Conservation (phyloP, 2,113 vertebrate genomes). For the Geococcyx californianus region DNA sequence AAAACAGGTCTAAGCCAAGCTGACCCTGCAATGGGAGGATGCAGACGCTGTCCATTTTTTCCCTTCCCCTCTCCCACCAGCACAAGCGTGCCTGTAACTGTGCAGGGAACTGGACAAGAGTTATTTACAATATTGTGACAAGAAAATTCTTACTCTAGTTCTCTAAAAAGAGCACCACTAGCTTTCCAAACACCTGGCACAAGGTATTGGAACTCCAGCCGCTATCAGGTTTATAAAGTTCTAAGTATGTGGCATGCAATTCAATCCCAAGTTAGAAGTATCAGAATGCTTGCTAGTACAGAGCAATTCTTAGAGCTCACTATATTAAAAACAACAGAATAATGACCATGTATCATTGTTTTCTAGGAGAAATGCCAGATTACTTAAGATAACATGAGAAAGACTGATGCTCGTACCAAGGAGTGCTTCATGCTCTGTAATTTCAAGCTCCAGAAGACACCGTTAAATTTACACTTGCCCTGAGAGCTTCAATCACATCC, state of each 20-base stretch:
- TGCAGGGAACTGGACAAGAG: background rate
- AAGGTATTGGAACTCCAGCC: background rate
- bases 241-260: background rate
- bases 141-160: background rate
- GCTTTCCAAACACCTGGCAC: background rate
- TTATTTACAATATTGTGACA: background rate
- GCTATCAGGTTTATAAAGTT: background rate
- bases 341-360: background rate
- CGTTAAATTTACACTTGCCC: background rate
- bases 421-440: background rate
- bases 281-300: background rate
- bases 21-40: background rate
- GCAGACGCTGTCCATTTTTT: no score
- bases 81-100: background rate
- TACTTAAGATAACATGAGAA: background rate
- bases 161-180: background rate
- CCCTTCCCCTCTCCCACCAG: background rate
- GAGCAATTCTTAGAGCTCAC: background rate
- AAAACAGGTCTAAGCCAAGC: accelerated
- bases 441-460: background rate
- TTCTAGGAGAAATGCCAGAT: background rate
- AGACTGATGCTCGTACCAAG: background rate
- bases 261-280: background rate
- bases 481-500: background rate
- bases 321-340: background rate